phyloP scores from a whole-genome alignment of 2,888 invertebrate genomes.

The Eupeodes luniger region DNA sequence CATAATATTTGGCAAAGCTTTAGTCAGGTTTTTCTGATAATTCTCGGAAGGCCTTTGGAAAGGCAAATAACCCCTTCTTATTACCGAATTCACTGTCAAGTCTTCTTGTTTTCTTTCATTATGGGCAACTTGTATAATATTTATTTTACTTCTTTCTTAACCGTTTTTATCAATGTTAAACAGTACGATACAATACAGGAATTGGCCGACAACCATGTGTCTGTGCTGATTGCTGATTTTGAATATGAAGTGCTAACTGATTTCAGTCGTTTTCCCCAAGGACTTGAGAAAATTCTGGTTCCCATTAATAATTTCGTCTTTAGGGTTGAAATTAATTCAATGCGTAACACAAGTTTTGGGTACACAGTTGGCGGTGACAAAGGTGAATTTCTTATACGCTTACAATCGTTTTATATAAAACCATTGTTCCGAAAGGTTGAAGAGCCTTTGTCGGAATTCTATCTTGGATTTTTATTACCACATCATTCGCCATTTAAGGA shows the following conservation, averaged over 20 bases:
- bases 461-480: not conserved
- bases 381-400: constrained; percentile 19
- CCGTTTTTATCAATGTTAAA: constrained; percentile 32
- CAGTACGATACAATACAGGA: constrained; percentile 45
- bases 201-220: constrained; percentile 23
- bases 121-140: constrained; percentile 33
- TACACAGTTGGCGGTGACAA: constrained; percentile 28
- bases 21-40: constrained; percentile 30
- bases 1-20: constrained; percentile 29
- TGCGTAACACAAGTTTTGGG: constrained; percentile 29
- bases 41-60: not conserved
- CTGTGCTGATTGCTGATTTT: constrained; percentile 7
- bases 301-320: not conserved
- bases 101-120: constrained; percentile 24
- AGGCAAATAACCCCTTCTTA: not conserved
- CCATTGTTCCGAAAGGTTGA: constrained; percentile 1
- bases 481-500: constrained; percentile 34
- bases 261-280: not conserved
- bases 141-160: constrained; percentile 37
- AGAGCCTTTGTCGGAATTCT: not conserved
- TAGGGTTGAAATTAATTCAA: not conserved
- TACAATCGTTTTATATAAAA: constrained; percentile 3
- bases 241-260: not conserved
- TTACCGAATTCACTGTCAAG: constrained; percentile 16
- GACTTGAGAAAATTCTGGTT: not conserved